phyloP scores from a whole-genome alignment of 2,888 invertebrate species.

The Acleris holmiana region DNA sequence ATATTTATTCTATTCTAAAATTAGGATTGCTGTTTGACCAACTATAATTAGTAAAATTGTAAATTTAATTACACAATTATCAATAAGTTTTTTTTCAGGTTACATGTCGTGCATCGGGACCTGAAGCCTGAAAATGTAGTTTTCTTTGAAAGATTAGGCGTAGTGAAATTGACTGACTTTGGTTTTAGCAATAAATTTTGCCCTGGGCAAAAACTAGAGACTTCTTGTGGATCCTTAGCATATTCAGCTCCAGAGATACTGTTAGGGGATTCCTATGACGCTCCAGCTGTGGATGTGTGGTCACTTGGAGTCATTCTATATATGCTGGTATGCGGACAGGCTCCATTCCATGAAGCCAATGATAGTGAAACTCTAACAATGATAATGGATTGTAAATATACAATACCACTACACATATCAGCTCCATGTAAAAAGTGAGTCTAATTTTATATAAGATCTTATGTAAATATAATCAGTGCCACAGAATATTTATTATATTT shows the following conservation, averaged over 20 bases:
- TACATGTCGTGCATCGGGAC: slow-evolving; percentile 92
- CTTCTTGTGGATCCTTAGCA: slow-evolving; percentile 98
- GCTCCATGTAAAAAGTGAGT: slow-evolving; percentile 91
- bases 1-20: too few relatives aligned
- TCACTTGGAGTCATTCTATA: slow-evolving; percentile 99
- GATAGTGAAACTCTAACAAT: slow-evolving; percentile 99
- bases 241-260: slow-evolving; percentile 99
- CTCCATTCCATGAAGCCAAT: slow-evolving; percentile 99
- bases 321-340: slow-evolving; percentile 98
- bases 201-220: slow-evolving; percentile 98
- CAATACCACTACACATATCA: slow-evolving; percentile 94
- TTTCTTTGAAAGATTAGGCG: slow-evolving; percentile 98
- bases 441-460: background rate
- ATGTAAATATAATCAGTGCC: background rate
- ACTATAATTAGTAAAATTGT: too few relatives aligned
- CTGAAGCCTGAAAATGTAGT: slow-evolving; percentile 99
- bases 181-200: slow-evolving; percentile 98
- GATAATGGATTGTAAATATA: slow-evolving; percentile 99
- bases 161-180: slow-evolving; percentile 99
- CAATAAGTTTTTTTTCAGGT: slow-evolving; percentile 60
- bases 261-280: slow-evolving; percentile 99
- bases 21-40: too few relatives aligned
- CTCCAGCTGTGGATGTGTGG: slow-evolving; percentile 99
- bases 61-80: background rate
- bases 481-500: too few relatives aligned